phyloP scores from a whole-genome alignment of 2,888 invertebrate genomes.

The Tenthredo livida region DNA sequence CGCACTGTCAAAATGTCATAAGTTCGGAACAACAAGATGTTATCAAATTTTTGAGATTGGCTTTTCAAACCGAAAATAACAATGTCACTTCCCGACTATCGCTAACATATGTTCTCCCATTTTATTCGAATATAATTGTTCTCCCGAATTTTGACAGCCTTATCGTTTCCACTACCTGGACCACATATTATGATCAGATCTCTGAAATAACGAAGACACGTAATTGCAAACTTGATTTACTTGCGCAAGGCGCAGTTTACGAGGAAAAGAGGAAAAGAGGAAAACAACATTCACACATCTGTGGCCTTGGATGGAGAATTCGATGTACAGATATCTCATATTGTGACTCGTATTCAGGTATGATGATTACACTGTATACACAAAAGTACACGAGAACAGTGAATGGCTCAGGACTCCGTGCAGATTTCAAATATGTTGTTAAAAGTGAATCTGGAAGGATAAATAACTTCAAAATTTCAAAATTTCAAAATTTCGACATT shows the following conservation, averaged over 20 bases:
- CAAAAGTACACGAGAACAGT: too few relatives aligned
- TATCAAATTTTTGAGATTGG: background rate
- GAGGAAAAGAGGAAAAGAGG: too few relatives aligned
- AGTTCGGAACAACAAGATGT: constrained; percentile 26
- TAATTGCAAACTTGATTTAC: too few relatives aligned
- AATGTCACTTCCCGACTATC: background rate
- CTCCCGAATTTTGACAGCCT: too few relatives aligned
- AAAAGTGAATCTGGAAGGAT: background rate
- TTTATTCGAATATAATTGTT: background rate
- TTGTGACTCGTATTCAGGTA: too few relatives aligned
- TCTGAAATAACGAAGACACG: background rate
- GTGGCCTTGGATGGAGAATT: too few relatives aligned
- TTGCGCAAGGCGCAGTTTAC: too few relatives aligned
- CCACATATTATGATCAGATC: background rate
- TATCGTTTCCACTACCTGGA: too few relatives aligned
- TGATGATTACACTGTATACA: too few relatives aligned
- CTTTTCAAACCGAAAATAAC: background rate
- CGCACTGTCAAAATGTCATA: constrained; percentile 33
- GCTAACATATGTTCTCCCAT: background rate
- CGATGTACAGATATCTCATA: too few relatives aligned
- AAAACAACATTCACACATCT: too few relatives aligned
- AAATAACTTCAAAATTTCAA: background rate
- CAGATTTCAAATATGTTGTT: background rate
- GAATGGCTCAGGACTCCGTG: too few relatives aligned
- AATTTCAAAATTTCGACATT: background rate